Base-by-base conservation (phyloP, 1,140 invertebrate genomes). In the Neodiprion fabricii region DNA sequence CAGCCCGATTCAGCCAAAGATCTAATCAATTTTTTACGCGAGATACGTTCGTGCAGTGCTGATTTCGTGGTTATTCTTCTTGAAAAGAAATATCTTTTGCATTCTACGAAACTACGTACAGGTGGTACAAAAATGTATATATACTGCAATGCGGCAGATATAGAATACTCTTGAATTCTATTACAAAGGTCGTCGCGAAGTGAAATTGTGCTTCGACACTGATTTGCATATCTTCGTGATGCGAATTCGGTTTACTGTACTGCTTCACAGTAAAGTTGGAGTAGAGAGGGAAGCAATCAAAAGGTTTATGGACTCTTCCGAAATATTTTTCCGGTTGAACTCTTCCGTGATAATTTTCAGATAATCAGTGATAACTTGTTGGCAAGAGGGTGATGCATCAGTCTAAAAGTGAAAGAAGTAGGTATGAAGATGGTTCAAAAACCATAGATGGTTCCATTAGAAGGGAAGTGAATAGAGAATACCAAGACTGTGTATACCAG, bases 401-500 rank as follows among this genome's bases (percentile, higher is more conserved):
- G 67, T 70, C 77, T 74, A 74, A 78, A 75, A 72, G 74, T 12
- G 74, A 78, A 14, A 40, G 28, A n/a, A 78, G 67, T 40, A 65
- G 49, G 47, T 76, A 48, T 9, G 67, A 65, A 48, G n/a, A 47
- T n/a, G 74, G 76, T 40, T 74, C 9, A 7, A 79, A 77, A 23
- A 65, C 67, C 48, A 77, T 14, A 7, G 50, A 5, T 10, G 75
- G 67, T 7, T 72, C 47, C 9, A 40, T 21, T 74, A 79, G 47
- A 9, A 79, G 23, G 1, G 69, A 71, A 70, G 66, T 72, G 21
- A 79, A 76, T 14, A 77, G 40, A 3, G 76, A 76, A 40, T 23
- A 75, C 76, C 76, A 77, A 9, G 68, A 67, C 74, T 79, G 75
- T 12, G 68, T 61, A 14, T 72, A 21, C 75, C 78, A 79, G 65